These are phyloP conservation scores for Caenorhabditis zanzibari DNA, from an alignment of 2,888 invertebrate genomes.

Conservation along the genomic window DNA sequence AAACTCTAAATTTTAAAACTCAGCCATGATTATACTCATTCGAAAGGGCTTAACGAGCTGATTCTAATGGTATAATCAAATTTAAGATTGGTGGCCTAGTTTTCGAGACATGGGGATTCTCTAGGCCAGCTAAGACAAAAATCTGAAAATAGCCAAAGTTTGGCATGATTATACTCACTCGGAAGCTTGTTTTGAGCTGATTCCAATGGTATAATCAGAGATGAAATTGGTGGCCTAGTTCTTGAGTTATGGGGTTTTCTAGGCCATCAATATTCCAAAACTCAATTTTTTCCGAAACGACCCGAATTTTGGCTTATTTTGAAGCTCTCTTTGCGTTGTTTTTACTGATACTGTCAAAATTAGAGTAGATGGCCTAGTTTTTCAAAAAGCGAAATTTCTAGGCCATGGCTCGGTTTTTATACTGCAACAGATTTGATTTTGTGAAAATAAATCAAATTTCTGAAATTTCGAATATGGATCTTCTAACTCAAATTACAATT, in stretches of 20 bases:
- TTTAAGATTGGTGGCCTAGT: neutral
- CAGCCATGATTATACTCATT: too few relatives aligned
- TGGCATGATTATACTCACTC: too few relatives aligned
- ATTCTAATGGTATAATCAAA: neutral
- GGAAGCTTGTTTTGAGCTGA: too few relatives aligned
- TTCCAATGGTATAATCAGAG: too few relatives aligned
- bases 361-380: too few relatives aligned
- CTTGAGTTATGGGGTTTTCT: neutral
- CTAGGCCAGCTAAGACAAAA: neutral
- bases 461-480: too few relatives aligned
- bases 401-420: too few relatives aligned
- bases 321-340: neutral
- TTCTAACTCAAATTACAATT: too few relatives aligned
- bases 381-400: neutral
- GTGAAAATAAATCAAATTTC: too few relatives aligned
- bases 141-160: too few relatives aligned
- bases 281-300: neutral
- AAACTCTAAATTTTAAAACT: neutral
- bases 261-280: neutral
- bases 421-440: too few relatives aligned
- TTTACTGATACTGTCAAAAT: too few relatives aligned
- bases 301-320: neutral
- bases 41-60: neutral
- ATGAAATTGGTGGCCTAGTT: neutral
- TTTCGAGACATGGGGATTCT: neutral